Evolutionary conservation across 2,888 invertebrate genomes (phyloP).

Genomic region (Camponotus fellah): DNA sequence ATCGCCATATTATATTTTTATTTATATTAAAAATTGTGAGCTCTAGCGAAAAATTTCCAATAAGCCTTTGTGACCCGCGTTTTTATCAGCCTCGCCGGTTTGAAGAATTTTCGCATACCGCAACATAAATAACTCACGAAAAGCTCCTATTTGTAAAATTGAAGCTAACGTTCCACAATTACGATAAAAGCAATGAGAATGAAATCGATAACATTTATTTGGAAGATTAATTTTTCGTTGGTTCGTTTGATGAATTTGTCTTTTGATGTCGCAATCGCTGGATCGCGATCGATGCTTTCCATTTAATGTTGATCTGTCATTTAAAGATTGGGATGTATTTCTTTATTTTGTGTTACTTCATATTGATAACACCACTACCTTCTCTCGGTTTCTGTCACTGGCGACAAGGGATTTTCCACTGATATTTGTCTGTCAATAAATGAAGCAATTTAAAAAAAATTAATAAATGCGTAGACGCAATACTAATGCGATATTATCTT

Average conservation of each 20-base stretch:
- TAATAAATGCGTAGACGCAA: not conserved
- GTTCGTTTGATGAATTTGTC: constrained; percentile 69
- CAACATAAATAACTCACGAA: constrained; percentile 34
- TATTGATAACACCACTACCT: constrained; percentile 74
- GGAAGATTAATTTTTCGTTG: constrained; percentile 78
- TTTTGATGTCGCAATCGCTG: constrained; percentile 52
- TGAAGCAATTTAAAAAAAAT: not conserved
- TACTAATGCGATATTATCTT: constrained; percentile 7
- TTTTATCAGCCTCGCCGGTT: constrained; percentile 30
- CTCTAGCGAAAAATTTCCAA: constrained; percentile 13
- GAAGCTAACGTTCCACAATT: constrained; percentile 11
- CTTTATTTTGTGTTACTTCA: not conserved
- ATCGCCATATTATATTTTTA: constrained; percentile 7
- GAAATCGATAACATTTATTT: constrained; percentile 49
- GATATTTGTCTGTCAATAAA: constrained; percentile 86
- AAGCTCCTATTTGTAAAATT: constrained; percentile 33
- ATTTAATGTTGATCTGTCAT: not conserved
- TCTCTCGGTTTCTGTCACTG: constrained; percentile 86
- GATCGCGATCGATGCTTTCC: constrained; percentile 35
- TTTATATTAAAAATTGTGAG: constrained; percentile 8
- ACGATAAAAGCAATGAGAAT: constrained; percentile 25
- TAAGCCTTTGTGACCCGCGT: not conserved
- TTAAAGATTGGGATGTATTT: not conserved
- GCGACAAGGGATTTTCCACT: constrained; percentile 86
- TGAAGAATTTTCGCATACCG: constrained; percentile 5